These are phyloP conservation scores for Papilio xuthus DNA, from an alignment of 1,140 invertebrate species.

Conservation along the genomic window DNA sequence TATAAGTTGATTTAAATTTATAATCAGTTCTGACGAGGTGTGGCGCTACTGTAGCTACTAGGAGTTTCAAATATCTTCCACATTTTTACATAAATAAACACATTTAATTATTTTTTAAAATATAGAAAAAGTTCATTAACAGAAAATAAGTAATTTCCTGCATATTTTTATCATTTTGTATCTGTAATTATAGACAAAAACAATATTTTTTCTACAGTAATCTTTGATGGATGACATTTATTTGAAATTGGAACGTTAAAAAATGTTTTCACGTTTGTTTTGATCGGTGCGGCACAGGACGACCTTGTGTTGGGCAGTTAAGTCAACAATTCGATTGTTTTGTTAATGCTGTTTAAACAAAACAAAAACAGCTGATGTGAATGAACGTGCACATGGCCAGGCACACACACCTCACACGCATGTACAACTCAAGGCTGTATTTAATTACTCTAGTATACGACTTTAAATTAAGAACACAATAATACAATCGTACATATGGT, in stretches of 20 bases:
- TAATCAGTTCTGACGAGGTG: not conserved
- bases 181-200: not conserved
- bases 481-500: not conserved
- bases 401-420: not conserved
- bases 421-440: not conserved
- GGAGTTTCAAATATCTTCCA: not conserved
- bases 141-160: not conserved
- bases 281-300: not conserved
- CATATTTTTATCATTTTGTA: not conserved
- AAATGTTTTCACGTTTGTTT: not conserved
- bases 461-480: too few relatives aligned
- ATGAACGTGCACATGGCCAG: not conserved
- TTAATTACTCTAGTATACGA: not conserved
- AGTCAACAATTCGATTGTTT: conserved; percentile 8
- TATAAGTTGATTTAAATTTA: conserved; percentile 6
- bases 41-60: not conserved
- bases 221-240: not conserved
- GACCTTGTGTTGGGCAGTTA: conserved; percentile 1
- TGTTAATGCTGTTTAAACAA: conserved; percentile 15
- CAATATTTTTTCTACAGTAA: not conserved
- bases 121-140: not conserved
- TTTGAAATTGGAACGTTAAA: not conserved
- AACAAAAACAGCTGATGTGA: conserved; percentile 6
- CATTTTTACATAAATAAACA: not conserved
- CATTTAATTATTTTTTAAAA: not conserved